Conservation (phyloP, 2,888 invertebrate species). For the Lasiommata megera region DNA sequence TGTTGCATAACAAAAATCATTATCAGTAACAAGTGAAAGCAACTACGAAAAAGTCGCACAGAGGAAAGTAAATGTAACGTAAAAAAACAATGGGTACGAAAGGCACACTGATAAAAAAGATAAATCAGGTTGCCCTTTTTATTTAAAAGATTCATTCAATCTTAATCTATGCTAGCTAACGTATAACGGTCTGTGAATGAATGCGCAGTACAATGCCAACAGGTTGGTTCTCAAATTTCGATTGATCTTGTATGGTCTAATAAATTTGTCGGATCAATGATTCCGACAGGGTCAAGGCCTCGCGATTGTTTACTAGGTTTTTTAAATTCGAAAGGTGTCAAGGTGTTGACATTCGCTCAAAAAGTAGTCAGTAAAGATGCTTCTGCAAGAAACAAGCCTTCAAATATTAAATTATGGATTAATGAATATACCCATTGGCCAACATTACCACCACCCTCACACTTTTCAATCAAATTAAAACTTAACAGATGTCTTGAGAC, state of each 20-base stretch:
- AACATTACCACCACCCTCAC: too few relatives aligned
- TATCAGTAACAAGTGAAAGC: too few relatives aligned
- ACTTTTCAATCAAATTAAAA: too few relatives aligned
- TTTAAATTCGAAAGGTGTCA: slow-evolving; percentile 12
- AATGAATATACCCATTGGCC: background rate
- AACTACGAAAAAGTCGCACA: too few relatives aligned
- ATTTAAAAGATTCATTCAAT: background rate
- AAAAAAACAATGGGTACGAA: too few relatives aligned
- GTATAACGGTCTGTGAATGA: background rate
- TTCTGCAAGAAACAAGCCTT: background rate
- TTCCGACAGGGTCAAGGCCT: slow-evolving; percentile 17
- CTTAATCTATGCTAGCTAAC: background rate
- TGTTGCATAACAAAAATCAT: too few relatives aligned
- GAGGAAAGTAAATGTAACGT: too few relatives aligned
- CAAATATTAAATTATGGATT: background rate
- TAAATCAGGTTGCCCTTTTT: background rate
- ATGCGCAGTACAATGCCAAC: background rate
- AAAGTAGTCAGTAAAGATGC: background rate
- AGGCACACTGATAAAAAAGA: background rate
- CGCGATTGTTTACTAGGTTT: slow-evolving; percentile 7
- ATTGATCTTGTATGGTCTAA: slow-evolving; percentile 3
- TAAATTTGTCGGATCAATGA: slow-evolving; percentile 7
- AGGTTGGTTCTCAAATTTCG: slow-evolving; percentile 4
- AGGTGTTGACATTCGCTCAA: slow-evolving; percentile 8
- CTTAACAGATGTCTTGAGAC: too few relatives aligned